Base-by-base conservation (phyloP, 2,113 vertebrate species). In the Hystrix brachyura region DNA sequence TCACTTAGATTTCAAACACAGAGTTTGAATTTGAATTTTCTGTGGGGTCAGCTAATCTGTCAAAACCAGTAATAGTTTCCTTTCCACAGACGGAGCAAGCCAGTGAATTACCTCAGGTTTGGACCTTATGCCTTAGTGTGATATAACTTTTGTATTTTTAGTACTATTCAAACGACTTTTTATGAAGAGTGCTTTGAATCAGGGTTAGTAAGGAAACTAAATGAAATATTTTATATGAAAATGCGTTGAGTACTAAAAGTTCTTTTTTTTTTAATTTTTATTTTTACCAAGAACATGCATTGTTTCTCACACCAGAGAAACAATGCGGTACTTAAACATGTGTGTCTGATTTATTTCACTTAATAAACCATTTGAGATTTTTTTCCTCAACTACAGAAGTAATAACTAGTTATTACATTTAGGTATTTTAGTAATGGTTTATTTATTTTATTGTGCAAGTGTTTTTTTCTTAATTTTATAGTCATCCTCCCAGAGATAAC, bases 21-120 rank as follows among this genome's bases (percentile, higher is more conserved):
- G 0, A 65, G n/a, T 6, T 59, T 46, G 76, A 29, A 90, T 92
- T 94, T 98, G 92, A 53, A 71, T 76, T 89, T 94, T 97, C 82
- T 21, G 46, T 55, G 59, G 15, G 23, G 64, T 94, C 71, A 90
- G n/a, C 51, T 62, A 91, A 9, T 85, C 64, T 95, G 65, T 74
- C 1, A 78, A 80, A 60, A 96, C 91, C 19, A 64, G 46, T 57
- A 90, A 91, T 7, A 23, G 62, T 43, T 82, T 94, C 43, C 48
- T 72, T 82, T 93, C 76, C 3, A 90, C 46, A 82, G 94, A 85
- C 10, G 78, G 25, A 87, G 78, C 0, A 87, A 91, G 43, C 10
- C 53, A 81, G 43, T 11, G 59, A 57, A 21, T 12, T 0, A 0
- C 18, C 6, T 23, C 1, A 53, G 0, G 64, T 87, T 6, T 3